Evolutionary conservation across 1,140 invertebrate species (phyloP).

Genomic region (Heliothis virescens): DNA sequence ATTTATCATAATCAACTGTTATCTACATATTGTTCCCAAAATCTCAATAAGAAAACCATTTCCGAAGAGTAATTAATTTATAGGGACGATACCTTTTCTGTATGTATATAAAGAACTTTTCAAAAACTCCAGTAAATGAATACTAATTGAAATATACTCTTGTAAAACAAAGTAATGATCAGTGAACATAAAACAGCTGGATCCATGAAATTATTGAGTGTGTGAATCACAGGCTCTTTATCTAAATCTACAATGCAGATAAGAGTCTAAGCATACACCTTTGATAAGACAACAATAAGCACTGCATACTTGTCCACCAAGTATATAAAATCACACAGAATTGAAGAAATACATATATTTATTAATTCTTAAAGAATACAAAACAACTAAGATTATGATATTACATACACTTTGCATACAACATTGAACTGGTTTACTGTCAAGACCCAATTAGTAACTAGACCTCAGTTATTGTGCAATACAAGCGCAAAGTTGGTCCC

Average conservation of each 20-base stretch:
- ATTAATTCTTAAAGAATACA: conserved; percentile 75
- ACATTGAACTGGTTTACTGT: conserved; percentile 61
- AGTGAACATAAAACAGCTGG: background rate
- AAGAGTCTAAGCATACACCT: conserved; percentile 12
- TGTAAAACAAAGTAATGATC: too few relatives aligned
- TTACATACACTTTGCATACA: conserved; percentile 69
- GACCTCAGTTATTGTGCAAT: conserved; percentile 58
- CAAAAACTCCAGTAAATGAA: too few relatives aligned
- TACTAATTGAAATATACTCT: too few relatives aligned
- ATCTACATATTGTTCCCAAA: too few relatives aligned
- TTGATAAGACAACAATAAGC: conserved; percentile 38
- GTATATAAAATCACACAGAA: conserved; percentile 33
- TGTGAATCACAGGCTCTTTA: conserved; percentile 26
- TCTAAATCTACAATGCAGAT: conserved; percentile 42
- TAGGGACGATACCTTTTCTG: too few relatives aligned
- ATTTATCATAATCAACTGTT: too few relatives aligned
- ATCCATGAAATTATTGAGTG: conserved; percentile 16
- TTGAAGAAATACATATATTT: conserved; percentile 78
- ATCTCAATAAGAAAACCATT: too few relatives aligned
- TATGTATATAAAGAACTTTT: too few relatives aligned
- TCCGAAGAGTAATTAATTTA: too few relatives aligned
- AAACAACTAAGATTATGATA: conserved; percentile 74
- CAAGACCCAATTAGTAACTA: conserved; percentile 56
- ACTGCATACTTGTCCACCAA: background rate
- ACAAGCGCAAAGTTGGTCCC: conserved; percentile 71